Percentiles rank a stretch among this genome's conserved stretches.
phyloP scores from a whole-genome alignment of 2,888 invertebrate genomes.

The Linnaemya vulpina region DNA sequence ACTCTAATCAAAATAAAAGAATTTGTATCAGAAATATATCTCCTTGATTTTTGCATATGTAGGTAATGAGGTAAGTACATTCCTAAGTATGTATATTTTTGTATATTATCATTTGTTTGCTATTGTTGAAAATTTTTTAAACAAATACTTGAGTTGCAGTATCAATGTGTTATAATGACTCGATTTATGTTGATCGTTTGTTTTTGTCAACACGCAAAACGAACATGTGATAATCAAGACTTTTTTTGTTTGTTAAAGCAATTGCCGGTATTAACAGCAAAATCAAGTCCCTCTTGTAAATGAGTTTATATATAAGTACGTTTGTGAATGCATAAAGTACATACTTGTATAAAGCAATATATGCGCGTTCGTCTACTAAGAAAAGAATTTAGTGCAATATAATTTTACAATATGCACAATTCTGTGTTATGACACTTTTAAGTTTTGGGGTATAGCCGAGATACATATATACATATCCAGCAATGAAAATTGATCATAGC shows the following conservation, averaged over 20 bases:
- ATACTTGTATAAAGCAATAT: no score
- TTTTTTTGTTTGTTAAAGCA: slow-evolving; percentile 52
- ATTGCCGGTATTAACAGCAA: slow-evolving; percentile 53
- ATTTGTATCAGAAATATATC: background rate
- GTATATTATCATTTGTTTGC: background rate
- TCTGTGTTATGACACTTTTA: no score
- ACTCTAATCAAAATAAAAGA: no score
- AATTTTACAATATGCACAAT: no score
- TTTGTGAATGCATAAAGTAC: background rate
- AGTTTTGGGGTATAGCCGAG: no score
- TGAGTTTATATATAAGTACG: background rate
- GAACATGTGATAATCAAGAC: slow-evolving; percentile 59
- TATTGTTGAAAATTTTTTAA: background rate
- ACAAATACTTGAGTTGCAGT: slow-evolving; percentile 30
- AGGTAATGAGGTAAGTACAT: no score
- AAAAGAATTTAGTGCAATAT: no score
- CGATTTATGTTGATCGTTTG: slow-evolving; percentile 5
- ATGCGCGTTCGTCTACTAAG: no score
- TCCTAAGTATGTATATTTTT: background rate
- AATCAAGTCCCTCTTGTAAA: background rate
- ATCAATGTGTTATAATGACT: slow-evolving; percentile 15
- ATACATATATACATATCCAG: no score
- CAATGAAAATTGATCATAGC: no score
- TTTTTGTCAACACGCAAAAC: background rate
- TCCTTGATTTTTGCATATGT: slow-evolving; percentile 30